These are phyloP conservation scores for Brachionichthys hirsutus DNA, from an alignment of 2,113 vertebrate genomes.

Conservation along the genomic window DNA sequence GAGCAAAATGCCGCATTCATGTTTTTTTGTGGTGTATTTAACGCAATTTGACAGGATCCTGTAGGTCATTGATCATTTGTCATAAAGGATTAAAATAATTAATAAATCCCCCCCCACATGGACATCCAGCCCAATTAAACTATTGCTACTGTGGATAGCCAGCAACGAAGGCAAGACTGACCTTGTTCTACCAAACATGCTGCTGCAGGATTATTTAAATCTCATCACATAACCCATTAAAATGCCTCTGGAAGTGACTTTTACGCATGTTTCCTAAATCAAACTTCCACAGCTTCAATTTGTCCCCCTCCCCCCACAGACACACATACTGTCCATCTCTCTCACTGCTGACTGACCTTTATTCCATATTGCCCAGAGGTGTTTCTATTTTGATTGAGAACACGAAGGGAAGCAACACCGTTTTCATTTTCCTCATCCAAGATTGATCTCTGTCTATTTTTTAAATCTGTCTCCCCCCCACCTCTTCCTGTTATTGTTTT, in stretches of 20 bases:
- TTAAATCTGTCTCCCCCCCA: constrained; percentile 27
- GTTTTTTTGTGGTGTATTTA: background rate
- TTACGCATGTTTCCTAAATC: constrained; percentile 9
- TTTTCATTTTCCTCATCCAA: constrained; percentile 34
- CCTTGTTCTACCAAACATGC: constrained; percentile 7
- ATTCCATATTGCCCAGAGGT: constrained; percentile 17
- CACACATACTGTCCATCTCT: background rate
- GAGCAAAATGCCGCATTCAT: too few species aligned
- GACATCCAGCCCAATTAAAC: constrained; percentile 29
- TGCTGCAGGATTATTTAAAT: constrained; percentile 21
- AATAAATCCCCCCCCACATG: background rate
- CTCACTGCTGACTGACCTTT: constrained; percentile 32
- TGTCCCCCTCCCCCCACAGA: background rate
- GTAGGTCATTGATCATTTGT: constrained; percentile 27
- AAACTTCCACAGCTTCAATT: background rate
- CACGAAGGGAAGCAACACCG: constrained; percentile 18
- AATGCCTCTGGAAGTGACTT: constrained; percentile 22
- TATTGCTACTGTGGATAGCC: constrained; percentile 6
- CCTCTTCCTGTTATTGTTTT: too few species aligned
- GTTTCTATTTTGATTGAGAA: constrained; percentile 31
- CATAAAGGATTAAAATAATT: background rate
- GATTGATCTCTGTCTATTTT: constrained; percentile 37
- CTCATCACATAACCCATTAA: constrained; percentile 4
- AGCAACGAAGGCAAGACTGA: constrained; percentile 16
- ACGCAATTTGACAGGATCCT: constrained; percentile 8